Evolutionary conservation across 2,113 vertebrate genomes (phyloP).

Genomic region (Geococcyx californianus): DNA sequence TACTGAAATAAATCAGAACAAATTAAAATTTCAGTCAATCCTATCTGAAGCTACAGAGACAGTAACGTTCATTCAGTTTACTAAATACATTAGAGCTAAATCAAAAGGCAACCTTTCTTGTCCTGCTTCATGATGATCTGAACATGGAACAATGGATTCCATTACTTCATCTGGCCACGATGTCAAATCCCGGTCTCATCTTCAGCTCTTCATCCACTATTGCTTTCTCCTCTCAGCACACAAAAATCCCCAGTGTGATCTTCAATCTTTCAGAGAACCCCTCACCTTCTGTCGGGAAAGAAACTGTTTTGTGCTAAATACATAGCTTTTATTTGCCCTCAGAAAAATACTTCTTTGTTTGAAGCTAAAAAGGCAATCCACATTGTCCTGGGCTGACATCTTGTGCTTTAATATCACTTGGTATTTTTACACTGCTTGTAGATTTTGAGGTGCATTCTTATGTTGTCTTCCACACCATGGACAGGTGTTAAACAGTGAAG

Average conservation of each 20-base stretch:
- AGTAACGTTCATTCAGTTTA: not conserved
- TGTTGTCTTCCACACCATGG: not conserved
- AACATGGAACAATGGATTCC: not conserved
- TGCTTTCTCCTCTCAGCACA: not conserved
- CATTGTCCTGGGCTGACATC: not conserved
- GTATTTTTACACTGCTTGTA: not conserved
- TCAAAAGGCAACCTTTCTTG: not conserved
- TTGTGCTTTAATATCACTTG: not conserved
- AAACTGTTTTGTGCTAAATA: not conserved
- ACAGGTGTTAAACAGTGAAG: not conserved
- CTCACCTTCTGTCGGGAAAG: not conserved
- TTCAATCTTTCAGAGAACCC: not conserved
- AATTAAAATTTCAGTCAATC: not conserved
- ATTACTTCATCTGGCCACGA: fast-evolving
- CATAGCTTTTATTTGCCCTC: not conserved
- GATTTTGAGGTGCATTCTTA: not conserved
- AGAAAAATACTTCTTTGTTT: not conserved
- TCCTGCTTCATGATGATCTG: not conserved
- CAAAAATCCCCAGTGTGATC: not conserved
- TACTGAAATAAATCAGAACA: not conserved
- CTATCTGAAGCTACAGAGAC: not conserved
- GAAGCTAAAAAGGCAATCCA: not conserved
- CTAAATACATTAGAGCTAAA: not conserved
- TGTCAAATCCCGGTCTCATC: not conserved
- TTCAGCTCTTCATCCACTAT: not conserved